Evolutionary conservation across 1,140 invertebrate species (phyloP), one percentile per base, ranked within the genome.

Genomic region (Bombus impatiens): DNA sequence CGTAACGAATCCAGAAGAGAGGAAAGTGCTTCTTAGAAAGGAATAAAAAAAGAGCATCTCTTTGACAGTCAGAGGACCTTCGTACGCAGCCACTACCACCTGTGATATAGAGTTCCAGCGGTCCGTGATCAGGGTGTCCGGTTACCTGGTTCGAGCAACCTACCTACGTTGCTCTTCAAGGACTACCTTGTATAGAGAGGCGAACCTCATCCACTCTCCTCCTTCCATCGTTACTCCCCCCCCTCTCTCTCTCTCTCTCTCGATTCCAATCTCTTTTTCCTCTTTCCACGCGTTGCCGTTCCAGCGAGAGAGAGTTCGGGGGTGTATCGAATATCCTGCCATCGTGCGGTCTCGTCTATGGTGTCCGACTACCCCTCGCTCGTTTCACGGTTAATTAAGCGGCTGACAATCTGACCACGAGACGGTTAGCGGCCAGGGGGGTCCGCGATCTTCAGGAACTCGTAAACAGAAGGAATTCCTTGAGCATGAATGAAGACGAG

Each of bases 361-460:
- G 93, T 94, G 93, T 94, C 93, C 93, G 88, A 89, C 93, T 94
- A 94, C 93, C 94, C 94, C 92, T 91, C 93, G 92, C 94, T 94
- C 94, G 94, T 95, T 95, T 95, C 94, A 95, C 94, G 94, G 92
- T 95, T 95, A 95, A 95, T 95, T 95, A 95, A 94, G 85, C 94
- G 87, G 86, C 94, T 94, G 94, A 95, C 94, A 93, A 95, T 95
- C 93, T 94, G 94, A 95, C 95, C 94, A 94, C 94, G 92, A 92
- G 94, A 93, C 93, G 93, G 93, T 94, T 95, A 94, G 93, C 92
- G 90, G 92, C 92, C 87, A 85, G 88, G 88, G 86, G 81, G 90
- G 91, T 85, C 86, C 88, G 84, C 88, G 88, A 93, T 92, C 92
- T 92, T 92, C 87, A 81, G 89, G 76, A 91, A 92, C 89, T 92